Conservation (phyloP, 2,113 vertebrate genomes). For the Gallinago jamesoni region DNA sequence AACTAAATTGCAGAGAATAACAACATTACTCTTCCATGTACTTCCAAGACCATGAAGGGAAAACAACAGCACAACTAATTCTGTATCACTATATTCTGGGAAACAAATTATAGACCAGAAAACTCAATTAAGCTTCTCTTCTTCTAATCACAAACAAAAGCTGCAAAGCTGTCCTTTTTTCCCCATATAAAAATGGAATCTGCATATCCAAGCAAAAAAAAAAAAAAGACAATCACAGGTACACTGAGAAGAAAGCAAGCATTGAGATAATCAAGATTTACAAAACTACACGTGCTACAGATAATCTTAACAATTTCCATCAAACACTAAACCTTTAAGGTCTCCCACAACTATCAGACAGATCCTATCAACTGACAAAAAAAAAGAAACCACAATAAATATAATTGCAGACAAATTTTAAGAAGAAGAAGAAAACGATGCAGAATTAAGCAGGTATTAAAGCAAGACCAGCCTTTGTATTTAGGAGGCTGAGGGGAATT, state of each 20-base stretch:
- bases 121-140: neutral
- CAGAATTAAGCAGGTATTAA: neutral
- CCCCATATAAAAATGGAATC: neutral
- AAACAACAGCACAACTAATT: neutral
- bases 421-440: neutral
- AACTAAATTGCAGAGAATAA: slow-evolving; percentile 10
- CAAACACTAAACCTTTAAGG: neutral
- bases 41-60: neutral
- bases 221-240: neutral
- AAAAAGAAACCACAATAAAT: neutral
- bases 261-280: neutral
- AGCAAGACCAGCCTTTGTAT: neutral
- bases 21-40: neutral
- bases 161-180: neutral
- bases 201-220: neutral
- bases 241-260: neutral
- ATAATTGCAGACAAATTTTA: neutral
- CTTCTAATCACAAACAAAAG: neutral
- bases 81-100: neutral
- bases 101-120: neutral
- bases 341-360: neutral
- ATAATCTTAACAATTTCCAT: neutral
- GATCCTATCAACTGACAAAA: too few relatives aligned
- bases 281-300: neutral
- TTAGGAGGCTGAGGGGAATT: neutral